Base-by-base conservation (phyloP, 2,797 vertebrate genomes). In the Strix occidentalis region DNA sequence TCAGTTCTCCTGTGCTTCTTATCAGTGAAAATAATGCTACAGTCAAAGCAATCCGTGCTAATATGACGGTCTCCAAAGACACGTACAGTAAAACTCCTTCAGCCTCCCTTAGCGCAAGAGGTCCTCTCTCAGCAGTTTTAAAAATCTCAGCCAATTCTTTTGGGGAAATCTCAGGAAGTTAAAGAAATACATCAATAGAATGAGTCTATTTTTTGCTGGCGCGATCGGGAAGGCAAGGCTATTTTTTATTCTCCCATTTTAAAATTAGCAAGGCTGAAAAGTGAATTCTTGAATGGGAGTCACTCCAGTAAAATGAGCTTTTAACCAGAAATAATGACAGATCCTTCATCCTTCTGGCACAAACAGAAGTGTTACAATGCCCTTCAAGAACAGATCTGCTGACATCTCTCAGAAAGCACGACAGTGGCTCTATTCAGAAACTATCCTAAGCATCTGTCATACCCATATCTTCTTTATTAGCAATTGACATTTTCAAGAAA, bases 401-500 rank as follows among this genome's bases (percentile, higher is more conserved):
- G 97, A 97, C 96, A 95, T 92, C 89, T 82, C 91, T 77, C 87
- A 78, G 91, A 87, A 84, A 96, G 87, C 74, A 86, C 1, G 29
- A 86, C 87, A 83, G 91, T 2, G 1, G 35, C 77, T 88, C 84
- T 94, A 53, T 95, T 94, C 91, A 93, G 92, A 79, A 91, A 66
- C 84, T 88, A 90, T 50, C 87, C 92, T 57, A 29, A 82, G 79
- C 92, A 84, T 92, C 92, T 92, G 92, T 95, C 95, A 96, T 91
- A 93, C 58, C 93, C 89, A 60, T 92, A 92, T 97, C 94, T 93
- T 88, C 96, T 96, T 97, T 97, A 94, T 97, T 96, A 96, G 89
- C 92, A 93, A 96, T 93, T 94, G 94, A 95, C 95, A 95, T 97
- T 96, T 96, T 90, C 87, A 94, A 97, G 93, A 95, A 92, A 97